phyloP scores from a whole-genome alignment of 2,113 vertebrate genomes.

The Pluvianellus socialis region DNA sequence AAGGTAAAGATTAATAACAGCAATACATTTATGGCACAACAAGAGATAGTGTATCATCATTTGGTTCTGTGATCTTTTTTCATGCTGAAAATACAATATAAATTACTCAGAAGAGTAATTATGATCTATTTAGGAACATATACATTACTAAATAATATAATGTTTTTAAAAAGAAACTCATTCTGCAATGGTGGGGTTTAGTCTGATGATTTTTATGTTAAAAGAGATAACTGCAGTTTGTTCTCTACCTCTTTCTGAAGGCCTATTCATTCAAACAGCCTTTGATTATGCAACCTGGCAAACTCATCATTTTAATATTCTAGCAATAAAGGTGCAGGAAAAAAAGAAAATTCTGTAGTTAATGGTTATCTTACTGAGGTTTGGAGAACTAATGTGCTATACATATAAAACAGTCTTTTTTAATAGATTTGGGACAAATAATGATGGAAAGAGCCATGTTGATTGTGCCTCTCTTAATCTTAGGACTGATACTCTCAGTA shows the following conservation, averaged over 20 bases:
- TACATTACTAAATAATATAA: not conserved
- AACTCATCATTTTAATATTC: not conserved
- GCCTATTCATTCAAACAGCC: not conserved
- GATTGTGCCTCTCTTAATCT: not conserved
- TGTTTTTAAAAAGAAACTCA: not conserved
- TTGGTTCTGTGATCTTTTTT: not conserved
- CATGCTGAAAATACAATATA: not conserved
- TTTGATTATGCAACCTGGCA: not conserved
- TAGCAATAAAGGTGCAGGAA: not conserved
- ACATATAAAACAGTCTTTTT: not conserved
- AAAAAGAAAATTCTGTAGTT: not conserved
- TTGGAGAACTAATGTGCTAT: not conserved
- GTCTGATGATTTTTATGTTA: not conserved
- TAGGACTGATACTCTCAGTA: not conserved
- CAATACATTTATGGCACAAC: not conserved
- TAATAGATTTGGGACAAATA: not conserved
- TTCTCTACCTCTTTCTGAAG: not conserved
- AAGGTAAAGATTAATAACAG: conserved; percentile 28
- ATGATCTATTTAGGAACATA: not conserved
- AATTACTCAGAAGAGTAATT: conserved; percentile 19
- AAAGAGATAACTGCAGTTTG: not conserved
- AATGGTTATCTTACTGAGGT: not conserved
- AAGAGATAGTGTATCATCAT: not conserved
- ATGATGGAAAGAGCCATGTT: not conserved
- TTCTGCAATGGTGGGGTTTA: not conserved